These are phyloP conservation scores for Podargus strigoides DNA, from an alignment of 2,797 vertebrate genomes.

Conservation along the genomic window DNA sequence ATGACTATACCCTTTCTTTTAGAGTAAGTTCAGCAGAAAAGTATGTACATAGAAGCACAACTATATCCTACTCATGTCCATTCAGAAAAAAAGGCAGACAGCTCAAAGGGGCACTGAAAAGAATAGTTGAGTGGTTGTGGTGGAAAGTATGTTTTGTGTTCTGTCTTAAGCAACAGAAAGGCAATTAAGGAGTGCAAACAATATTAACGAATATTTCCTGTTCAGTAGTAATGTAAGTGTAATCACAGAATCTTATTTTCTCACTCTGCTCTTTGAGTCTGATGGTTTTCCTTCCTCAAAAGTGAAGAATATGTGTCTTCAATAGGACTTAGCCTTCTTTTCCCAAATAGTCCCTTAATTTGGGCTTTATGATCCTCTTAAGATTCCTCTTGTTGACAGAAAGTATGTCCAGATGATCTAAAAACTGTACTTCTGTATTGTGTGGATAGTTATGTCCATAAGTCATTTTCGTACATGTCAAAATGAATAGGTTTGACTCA, in stretches of 20 bases:
- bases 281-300: background rate
- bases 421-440: background rate
- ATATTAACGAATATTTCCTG: background rate
- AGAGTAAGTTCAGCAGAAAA: background rate
- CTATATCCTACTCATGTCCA: background rate
- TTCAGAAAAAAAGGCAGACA: background rate
- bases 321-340: background rate
- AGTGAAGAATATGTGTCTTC: background rate
- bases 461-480: background rate
- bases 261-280: background rate
- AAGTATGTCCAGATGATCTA: background rate
- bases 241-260: background rate
- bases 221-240: background rate
- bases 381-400: background rate
- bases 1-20: background rate
- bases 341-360: background rate
- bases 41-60: background rate
- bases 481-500: background rate
- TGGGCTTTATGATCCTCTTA: background rate
- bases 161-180: background rate
- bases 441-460: background rate
- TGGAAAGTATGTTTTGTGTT: background rate
- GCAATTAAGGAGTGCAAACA: background rate
- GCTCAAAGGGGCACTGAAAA: background rate
- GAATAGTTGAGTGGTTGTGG: background rate